Conservation (phyloP, 1,140 invertebrate species). For the Calliphora vicina region DNA sequence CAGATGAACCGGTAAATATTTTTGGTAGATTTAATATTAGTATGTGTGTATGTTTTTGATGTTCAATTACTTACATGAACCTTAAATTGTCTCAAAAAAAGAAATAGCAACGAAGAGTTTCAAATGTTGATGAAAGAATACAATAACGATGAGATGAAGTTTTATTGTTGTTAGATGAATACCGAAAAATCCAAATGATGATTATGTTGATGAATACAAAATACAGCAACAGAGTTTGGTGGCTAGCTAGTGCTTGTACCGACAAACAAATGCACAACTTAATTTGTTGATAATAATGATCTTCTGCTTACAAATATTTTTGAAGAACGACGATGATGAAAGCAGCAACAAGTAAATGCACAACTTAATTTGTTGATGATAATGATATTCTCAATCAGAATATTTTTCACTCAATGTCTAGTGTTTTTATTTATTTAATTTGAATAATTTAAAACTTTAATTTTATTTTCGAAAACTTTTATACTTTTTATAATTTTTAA, state of each 20-base stretch:
- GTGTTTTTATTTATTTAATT: not conserved
- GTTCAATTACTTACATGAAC: too few relatives aligned
- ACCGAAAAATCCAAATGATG: not conserved
- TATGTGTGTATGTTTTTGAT: too few relatives aligned
- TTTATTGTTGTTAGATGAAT: not conserved
- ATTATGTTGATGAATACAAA: not conserved
- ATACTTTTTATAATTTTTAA: slow-evolving; percentile 35
- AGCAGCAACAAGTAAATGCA: too few relatives aligned
- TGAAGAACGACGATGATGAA: too few relatives aligned
- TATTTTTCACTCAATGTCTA: too few relatives aligned
- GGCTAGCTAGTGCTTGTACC: not conserved
- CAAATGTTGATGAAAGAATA: not conserved
- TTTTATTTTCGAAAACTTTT: not conserved
- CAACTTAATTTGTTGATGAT: too few relatives aligned
- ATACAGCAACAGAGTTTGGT: not conserved
- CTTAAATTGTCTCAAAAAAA: too few relatives aligned
- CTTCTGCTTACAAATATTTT: not conserved
- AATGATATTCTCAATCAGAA: too few relatives aligned
- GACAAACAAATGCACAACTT: slow-evolving; percentile 11
- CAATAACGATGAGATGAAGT: not conserved
- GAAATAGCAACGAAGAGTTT: not conserved
- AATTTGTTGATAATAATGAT: not conserved
- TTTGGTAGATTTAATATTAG: too few relatives aligned
- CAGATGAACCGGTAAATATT: not conserved
- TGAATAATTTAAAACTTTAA: not conserved